A percentile compares a stretch with the other conserved stretches of the same genome.
Conservation (phyloP, 1,140 invertebrate genomes). For the Drosophila ananassae region DNA sequence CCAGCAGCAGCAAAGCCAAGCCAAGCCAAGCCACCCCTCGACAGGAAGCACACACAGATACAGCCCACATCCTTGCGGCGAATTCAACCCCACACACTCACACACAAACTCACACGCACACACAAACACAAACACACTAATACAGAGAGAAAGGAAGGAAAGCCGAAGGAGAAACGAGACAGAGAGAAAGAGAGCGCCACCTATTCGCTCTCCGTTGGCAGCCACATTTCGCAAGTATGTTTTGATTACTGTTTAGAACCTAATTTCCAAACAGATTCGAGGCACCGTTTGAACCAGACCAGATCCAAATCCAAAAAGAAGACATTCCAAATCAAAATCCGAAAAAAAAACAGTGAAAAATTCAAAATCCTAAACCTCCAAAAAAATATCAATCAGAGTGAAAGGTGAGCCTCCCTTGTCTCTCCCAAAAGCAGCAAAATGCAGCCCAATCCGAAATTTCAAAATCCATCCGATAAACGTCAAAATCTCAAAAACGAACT, state of each 20-base stretch:
- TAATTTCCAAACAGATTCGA: conserved; percentile 46
- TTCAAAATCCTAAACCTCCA: conserved; percentile 21
- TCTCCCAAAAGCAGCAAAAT: conserved; percentile 29
- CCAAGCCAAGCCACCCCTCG: conserved; percentile 60
- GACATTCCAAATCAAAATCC: not conserved
- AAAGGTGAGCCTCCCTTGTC: conserved; percentile 31
- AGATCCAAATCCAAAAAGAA: conserved; percentile 1
- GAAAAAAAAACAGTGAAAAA: conserved; percentile 7
- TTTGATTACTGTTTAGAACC: conserved; percentile 62
- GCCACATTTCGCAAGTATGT: conserved; percentile 74
- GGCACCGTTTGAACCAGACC: conserved; percentile 8
- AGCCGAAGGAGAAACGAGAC: conserved; percentile 28
- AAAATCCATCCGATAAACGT: conserved; percentile 40
- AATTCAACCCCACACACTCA: conserved; percentile 50
- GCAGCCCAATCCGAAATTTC: conserved; percentile 40
- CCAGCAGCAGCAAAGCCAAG: conserved; percentile 44
- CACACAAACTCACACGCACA: conserved; percentile 19
- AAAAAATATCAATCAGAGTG: conserved; percentile 7
- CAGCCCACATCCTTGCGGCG: conserved; percentile 65
- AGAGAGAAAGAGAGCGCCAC: conserved; percentile 58
- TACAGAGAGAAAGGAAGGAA: conserved; percentile 34
- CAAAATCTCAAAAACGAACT: conserved; percentile 45
- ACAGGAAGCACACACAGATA: conserved; percentile 66
- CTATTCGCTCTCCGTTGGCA: conserved; percentile 44
- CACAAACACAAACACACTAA: conserved; percentile 20